Base-by-base conservation (phyloP, 2,797 vertebrate genomes). In the Emydoidea blandingii region DNA sequence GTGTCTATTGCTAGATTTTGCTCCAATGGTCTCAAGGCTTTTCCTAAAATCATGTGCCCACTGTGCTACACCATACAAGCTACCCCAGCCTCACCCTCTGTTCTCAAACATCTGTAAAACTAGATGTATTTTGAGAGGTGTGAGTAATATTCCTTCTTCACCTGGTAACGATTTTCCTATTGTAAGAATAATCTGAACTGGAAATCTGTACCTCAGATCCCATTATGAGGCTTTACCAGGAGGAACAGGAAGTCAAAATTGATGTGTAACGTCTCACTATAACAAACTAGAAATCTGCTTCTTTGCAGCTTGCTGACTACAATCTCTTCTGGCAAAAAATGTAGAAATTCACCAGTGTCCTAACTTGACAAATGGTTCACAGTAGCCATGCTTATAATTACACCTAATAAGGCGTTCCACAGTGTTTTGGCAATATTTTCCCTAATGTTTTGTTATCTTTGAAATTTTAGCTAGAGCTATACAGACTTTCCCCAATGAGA, bases 371-470 rank as follows among this genome's bases (percentile, higher is more conserved):
- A 86, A 87, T 79, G 1, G 6, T 54, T n/a, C 56, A 87, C 88
- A 72, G 81, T 91, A 94, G 2, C 3, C 1, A 1, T 54, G 16
- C 85, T 21, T 94, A 88, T 83, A 89, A 78, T 89, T 88, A 27
- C n/a, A 49, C 9, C 5, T 84, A 84, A 83, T 83, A 90, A 86
- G 54, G 87, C 15, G 83, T 12, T 72, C 47, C 88, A 54, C 27
- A 82, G 65, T 84, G 25, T 87, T 94, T 90, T 83, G 53, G 41
- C 72, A 52, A 15, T 72, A 50, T 88, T 92, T 3, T 93, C 23
- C 16, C 27, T 50, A 15, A 92, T 62, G 65, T 50, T 72, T 59
- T 79, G 3, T 92, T 91, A 95, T 79, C 82, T 95, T 90, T 86
- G 85, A 91, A 92, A 44, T 57, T 27, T 37, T 92, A 85, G 3